Base-by-base conservation (phyloP, 1,140 invertebrate genomes). In the Brachionus calyciflorus region DNA sequence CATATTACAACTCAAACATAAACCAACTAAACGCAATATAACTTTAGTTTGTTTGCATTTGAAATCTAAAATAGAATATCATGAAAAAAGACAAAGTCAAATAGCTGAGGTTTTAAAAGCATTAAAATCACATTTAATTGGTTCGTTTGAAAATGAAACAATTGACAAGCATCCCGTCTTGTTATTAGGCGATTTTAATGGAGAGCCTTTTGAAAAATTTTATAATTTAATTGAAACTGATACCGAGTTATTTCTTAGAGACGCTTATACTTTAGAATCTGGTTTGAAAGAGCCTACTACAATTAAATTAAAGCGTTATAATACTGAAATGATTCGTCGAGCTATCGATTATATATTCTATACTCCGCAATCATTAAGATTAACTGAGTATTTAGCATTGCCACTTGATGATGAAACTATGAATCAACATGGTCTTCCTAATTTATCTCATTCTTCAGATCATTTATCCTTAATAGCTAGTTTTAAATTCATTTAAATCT, bases 121-220 rank as follows among this genome's bases (percentile, higher is more conserved):
- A 5, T 19, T 73, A 33, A 51, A 53, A 51, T 53, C 46, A 21
- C 69, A 73, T 26, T 37, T 73, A 9, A 40, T 17, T 14, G 48
- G 46, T 21, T 51, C 69, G 1, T 73, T 73, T 14, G 46, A 55
- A 51, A 28, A 55, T 10, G 30, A n/a, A 2, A 33, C n/a, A n/a
- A n/a, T 24, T 10, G 28, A 55, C 17, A 37, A 37, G 0, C 69
- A 51, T 55, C 69, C 69, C 2, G 28, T 73, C 0, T 26, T 73
- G 19, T 3, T 73, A 10, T 30, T 37, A 10, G 69, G 69, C 19
- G 69, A 73, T 49, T 73, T 73, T 24, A 73, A 73, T 55, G 69
- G 69, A n/a, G 69, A 73, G 19, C 69, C 69, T 4, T 73, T 73
- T 55, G 69, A 73, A 41, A 55, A 73, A 55, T 73, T 73, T 24